Base-by-base conservation (phyloP, 1,140 invertebrate genomes). In the Psilanteris sp. region DNA sequence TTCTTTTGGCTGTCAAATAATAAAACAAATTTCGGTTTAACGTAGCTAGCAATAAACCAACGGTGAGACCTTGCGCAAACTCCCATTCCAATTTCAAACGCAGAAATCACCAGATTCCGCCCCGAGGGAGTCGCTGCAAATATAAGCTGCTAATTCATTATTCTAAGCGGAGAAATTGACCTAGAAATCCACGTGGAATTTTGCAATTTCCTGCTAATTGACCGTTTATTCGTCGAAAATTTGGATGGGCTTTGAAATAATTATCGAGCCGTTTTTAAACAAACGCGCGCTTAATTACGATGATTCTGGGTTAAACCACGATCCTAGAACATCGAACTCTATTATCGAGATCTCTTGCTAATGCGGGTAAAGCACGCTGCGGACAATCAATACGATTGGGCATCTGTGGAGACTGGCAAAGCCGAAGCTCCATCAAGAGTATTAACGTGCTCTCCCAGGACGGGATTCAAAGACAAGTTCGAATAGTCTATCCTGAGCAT, bases 371-470 rank as follows among this genome's bases (percentile, higher is more conserved):
- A 72, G 68, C 75, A 39, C 67, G 67, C 48, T 72, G 67, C 54
- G 62, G 67, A 77, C 74, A 77, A 77, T 77, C 75, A 77, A 77
- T 77, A 68, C 61, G 75, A 72, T 72, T 68, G 75, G 75, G 67
- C 68, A 77, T 77, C 55, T 59, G 68, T 36, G 62, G 62, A 77
- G 62, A 68, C 68, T 55, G 62, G 29, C 57, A 73, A 77, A 77
- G 75, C 75, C 46, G 52, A 62, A 70, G 62, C 52, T 73, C 68
- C 68, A 68, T 77, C 62, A 73, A 77, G 75, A 73, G 75, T 73
- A 77, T 77, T 77, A 73, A 77, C 66, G 66, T 68, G 61, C 48
- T 67, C 67, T 72, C 74, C 26, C 20, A 43, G 31, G 39, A 62
- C 55, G 62, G 61, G 46, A 62, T 71, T 72, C 62, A 76, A 76